Base-by-base conservation (phyloP, 35 echinoderm and acorn worm genomes). In the Apostichopus californicus region DNA sequence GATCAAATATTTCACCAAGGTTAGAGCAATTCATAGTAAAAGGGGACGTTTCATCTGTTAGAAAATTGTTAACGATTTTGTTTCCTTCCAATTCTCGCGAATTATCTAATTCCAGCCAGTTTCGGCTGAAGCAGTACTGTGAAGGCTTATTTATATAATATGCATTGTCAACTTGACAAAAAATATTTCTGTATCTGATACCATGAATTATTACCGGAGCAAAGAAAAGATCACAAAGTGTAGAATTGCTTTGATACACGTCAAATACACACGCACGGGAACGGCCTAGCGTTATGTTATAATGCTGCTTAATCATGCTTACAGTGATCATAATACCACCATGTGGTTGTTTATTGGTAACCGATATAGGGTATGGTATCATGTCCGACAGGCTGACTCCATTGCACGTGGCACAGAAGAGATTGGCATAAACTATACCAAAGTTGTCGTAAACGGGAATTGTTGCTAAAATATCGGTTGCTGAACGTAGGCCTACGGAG, bases 351-450 rank as follows among this genome's bases (percentile, higher is more conserved):
- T 46, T 46, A 46, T 46, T 46, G 72, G 53, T 65, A 25, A 61
- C 5, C 26, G 23, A 65, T 23, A 61, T 17, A 64, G 46, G 20
- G 18, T 61, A 92, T 21, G 90, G 21, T 23, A 57, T 81, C 22
- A 93, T 58, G 53, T 93, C 71, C 3, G 68, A 52, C 1, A 86
- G 20, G 34, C 17, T 53, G 17, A 79, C 70, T 15, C 75, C 84
- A 77, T 93, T 72, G 57, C 92, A 93, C 9, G 56, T 14, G 73
- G 83, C 92, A 53, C 92, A 93, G 54, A 78, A 93, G 9, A 93
- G 23, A 56, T 93, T 93, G 15, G 53, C 78, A 23, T 77, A 93
- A 21, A 88, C 82, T 4, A 56, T n/a, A 28, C 83, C 92, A 5
- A 61, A 10, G 22, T 66, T 3, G 66, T 73, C 83, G 71, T 54